Base-by-base conservation (phyloP, 1,140 invertebrate genomes). In the Atta cephalotes region DNA sequence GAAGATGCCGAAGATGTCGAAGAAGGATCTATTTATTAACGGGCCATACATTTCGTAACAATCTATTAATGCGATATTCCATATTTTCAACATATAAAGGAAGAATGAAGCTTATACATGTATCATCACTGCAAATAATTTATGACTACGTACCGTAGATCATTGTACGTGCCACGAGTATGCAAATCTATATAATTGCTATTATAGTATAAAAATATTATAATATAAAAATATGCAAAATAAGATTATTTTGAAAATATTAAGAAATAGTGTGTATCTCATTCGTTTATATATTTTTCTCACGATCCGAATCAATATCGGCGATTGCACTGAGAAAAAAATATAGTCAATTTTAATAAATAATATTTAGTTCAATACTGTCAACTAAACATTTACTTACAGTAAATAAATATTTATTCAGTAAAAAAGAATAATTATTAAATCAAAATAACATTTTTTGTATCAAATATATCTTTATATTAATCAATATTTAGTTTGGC, bases 231-330 rank as follows among this genome's bases (percentile, higher is more conserved):
- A 66, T 39, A 16, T 2, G 25, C 5, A 4, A 35, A 62, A 16
- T 21, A 14, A 18, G 68, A n/a, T 81, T 62, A 21, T 18, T 49
- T 28, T 2, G 12, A 31, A 58, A 49, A 25, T 49, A 16, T 82
- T 49, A 31, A 72, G 10, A n/a, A 84, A 18, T n/a, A 51, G 16
- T n/a, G 4, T 21, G 39, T 70, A 4, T 71, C 25, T 25, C 25
- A 21, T n/a, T 28, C 6, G 12, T 72, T 72, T 60, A 10, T 28
- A 31, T 3, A 49, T 74, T 74, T 16, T 62, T 62, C 56, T 82
- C 25, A 35, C 25, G 39, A 72, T 71, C 28, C 16, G 14, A 70
- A 56, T 6, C 21, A 35, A 5, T 81, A 81, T 58, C 16, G 51
- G 4, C 31, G 9, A 56, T 3, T 58, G 25, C 31, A 31, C 4